Evolutionary conservation across 1,140 invertebrate species (phyloP).

Genomic region (Bombus waltoni): DNA sequence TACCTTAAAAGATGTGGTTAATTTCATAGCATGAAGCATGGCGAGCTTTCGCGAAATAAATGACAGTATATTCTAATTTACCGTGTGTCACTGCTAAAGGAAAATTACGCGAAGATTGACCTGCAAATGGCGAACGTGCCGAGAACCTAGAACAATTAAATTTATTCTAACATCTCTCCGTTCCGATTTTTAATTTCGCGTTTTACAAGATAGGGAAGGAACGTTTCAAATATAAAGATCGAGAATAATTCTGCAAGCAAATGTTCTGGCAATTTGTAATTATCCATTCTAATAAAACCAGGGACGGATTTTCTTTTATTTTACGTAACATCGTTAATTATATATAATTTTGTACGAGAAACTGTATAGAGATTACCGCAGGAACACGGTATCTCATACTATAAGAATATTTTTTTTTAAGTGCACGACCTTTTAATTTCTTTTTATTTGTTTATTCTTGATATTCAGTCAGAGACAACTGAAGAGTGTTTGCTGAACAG

Average conservation of each 20-base stretch:
- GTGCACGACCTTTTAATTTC: neutral
- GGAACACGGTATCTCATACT: neutral
- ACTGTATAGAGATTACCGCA: neutral
- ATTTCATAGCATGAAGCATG: neutral
- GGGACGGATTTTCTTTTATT: neutral
- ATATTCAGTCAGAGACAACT: too few species aligned
- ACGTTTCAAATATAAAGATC: neutral
- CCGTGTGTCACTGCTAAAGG: neutral
- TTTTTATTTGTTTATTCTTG: neutral
- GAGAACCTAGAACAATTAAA: neutral
- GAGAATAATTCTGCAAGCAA: too few species aligned
- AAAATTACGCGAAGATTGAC: neutral
- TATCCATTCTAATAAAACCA: neutral
- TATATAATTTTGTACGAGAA: neutral
- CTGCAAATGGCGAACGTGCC: neutral
- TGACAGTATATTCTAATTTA: neutral
- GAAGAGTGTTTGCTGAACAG: too few species aligned
- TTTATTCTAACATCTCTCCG: neutral
- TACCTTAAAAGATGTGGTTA: neutral
- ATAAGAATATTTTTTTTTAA: neutral
- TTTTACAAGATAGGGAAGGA: accelerated
- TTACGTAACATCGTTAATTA: neutral
- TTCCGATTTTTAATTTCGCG: neutral
- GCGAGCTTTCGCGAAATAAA: neutral
- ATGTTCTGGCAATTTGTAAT: neutral